Evolutionary conservation across 2,888 invertebrate species (phyloP).

Genomic region (Heliconius charithonia): DNA sequence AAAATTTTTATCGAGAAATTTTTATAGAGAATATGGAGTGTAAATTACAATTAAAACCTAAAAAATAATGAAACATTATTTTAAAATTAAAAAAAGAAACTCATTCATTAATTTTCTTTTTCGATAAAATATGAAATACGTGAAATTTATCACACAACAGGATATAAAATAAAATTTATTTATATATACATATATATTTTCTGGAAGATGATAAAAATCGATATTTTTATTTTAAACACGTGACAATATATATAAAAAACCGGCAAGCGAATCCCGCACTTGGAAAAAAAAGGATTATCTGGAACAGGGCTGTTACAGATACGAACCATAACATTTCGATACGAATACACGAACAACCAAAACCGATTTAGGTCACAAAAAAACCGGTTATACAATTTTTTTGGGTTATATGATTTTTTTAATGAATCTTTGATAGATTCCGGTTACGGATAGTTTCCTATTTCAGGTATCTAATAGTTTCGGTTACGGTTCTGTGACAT

Average conservation of each 20-base stretch:
- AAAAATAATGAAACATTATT: conserved; percentile 30
- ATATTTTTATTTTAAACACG: conserved; percentile 22
- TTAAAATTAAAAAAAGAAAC: conserved; percentile 26
- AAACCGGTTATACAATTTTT: neutral
- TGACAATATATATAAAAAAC: conserved; percentile 31
- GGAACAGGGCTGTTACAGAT: too few species aligned
- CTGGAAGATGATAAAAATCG: neutral
- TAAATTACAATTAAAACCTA: conserved; percentile 3
- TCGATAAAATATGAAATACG: conserved; percentile 35
- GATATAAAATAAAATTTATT: conserved; percentile 31
- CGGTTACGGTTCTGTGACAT: neutral
- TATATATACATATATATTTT: neutral
- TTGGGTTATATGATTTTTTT: neutral
- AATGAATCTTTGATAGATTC: too few species aligned
- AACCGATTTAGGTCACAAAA: neutral
- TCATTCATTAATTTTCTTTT: conserved; percentile 13
- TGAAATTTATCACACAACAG: conserved; percentile 35
- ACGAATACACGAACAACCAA: neutral
- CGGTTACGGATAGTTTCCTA: neutral
- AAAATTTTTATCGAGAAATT: neutral
- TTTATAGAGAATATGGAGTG: neutral
- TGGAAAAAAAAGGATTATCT: neutral
- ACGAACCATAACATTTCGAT: neutral
- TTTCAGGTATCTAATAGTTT: neutral
- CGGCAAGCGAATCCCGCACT: conserved; percentile 18